Evolutionary conservation across 2,113 vertebrate genomes (phyloP).

Genomic region (Catharus fuscescens): DNA sequence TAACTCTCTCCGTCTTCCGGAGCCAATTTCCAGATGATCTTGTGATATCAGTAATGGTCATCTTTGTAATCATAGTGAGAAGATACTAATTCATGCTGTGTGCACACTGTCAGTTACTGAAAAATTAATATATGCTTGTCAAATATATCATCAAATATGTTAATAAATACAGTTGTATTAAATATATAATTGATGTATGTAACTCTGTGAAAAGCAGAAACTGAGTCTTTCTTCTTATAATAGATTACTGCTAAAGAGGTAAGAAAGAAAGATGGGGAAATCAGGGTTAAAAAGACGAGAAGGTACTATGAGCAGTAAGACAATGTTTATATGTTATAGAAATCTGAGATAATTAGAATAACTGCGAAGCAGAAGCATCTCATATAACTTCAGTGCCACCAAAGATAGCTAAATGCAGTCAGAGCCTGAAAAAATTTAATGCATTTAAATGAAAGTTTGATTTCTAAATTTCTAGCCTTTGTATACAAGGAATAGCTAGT

Average conservation of each 20-base stretch:
- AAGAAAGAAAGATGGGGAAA: not conserved
- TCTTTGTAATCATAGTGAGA: not conserved
- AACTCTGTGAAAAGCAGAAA: not conserved
- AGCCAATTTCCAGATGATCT: conserved; percentile 11
- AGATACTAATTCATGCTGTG: not conserved
- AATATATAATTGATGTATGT: not conserved
- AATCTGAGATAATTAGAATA: not conserved
- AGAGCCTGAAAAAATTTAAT: not conserved
- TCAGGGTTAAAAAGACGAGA: not conserved
- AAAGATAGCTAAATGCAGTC: not conserved
- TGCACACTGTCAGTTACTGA: not conserved
- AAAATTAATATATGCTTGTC: not conserved
- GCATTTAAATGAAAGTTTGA: not conserved
- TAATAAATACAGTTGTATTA: not conserved
- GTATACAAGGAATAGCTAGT: not conserved
- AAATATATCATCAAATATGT: not conserved
- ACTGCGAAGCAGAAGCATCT: not conserved
- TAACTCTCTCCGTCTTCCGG: not conserved
- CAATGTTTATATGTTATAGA: not conserved
- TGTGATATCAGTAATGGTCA: not conserved
- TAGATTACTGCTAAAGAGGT: not conserved
- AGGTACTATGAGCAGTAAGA: not conserved
- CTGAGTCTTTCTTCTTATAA: not conserved
- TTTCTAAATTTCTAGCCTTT: not conserved
- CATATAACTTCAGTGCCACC: not conserved